Evolutionary conservation across 1,140 invertebrate species (phyloP).

Genomic region (Radopholus similis): DNA sequence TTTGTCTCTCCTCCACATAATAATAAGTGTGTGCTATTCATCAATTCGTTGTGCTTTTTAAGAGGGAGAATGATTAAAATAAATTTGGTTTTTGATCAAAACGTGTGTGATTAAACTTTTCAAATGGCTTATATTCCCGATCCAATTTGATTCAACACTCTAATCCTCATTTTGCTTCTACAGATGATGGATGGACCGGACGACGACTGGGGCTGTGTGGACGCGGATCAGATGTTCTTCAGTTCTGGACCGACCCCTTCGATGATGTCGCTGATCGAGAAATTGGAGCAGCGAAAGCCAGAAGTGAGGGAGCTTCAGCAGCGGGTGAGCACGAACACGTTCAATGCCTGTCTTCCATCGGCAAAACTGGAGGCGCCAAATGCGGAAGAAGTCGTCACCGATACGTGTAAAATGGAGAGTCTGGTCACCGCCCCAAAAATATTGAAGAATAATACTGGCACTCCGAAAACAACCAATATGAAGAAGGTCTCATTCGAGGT

Average conservation of each 20-base stretch:
- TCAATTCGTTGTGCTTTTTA: too few relatives aligned
- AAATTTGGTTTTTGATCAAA: too few relatives aligned
- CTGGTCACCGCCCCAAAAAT: too few relatives aligned
- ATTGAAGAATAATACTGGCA: too few relatives aligned
- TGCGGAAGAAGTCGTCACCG: neutral
- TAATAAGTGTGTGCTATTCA: too few relatives aligned
- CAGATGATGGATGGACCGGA: neutral
- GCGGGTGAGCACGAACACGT: neutral
- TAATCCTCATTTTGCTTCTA: too few relatives aligned
- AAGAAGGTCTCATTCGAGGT: neutral
- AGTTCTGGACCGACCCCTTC: conserved; percentile 8
- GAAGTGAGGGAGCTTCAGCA: neutral
- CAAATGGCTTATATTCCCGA: too few relatives aligned
- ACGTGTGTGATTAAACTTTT: too few relatives aligned
- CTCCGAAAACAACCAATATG: neutral
- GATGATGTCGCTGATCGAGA: neutral
- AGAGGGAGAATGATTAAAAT: too few relatives aligned
- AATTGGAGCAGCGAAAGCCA: neutral
- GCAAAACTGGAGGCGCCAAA: neutral
- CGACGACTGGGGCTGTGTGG: conserved; percentile 18
- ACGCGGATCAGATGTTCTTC: conserved; percentile 9
- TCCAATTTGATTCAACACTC: too few relatives aligned
- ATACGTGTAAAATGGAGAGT: neutral
- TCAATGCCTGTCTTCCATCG: neutral
- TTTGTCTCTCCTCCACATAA: too few relatives aligned